Percentiles rank a stretch among this genome's conserved stretches.
Conservation (phyloP, 2,797 vertebrate species). For the Bovichtus diacanthus region DNA sequence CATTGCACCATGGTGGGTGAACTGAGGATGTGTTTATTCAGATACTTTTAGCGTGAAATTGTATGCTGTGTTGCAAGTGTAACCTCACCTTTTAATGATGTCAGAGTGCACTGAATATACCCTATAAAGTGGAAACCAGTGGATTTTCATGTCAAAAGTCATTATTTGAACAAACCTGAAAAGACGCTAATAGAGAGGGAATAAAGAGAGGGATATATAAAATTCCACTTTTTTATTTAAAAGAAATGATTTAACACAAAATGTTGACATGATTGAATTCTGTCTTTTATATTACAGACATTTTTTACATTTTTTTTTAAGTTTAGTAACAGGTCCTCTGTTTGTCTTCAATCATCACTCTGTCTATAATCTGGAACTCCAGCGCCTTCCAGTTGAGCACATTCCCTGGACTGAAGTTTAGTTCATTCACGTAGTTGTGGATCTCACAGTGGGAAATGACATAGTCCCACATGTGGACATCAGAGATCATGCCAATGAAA, state of each 20-base stretch:
- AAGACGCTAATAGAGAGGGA: background rate
- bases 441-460: conserved; percentile 69
- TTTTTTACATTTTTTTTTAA: background rate
- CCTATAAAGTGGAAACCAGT: background rate
- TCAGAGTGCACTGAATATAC: background rate
- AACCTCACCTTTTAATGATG: background rate
- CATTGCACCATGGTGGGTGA: background rate
- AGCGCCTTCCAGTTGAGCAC: conserved; percentile 67
- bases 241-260: background rate
- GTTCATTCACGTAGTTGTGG: conserved; percentile 30
- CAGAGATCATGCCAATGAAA: conserved; percentile 74
- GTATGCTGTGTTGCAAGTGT: background rate
- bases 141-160: too few species aligned
- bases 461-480: conserved; percentile 74
- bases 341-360: conserved; percentile 55
- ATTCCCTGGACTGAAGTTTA: conserved; percentile 57
- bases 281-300: background rate
- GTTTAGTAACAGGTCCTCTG: conserved; percentile 12
- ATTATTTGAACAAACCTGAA: too few species aligned
- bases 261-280: background rate
- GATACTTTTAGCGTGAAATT: background rate
- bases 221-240: background rate
- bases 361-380: conserved; percentile 38
- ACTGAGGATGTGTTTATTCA: background rate
- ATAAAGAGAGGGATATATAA: too few species aligned